A percentile compares a stretch with the other conserved stretches of the same genome.
Conservation (phyloP, 2,888 invertebrate species). For the Eurytoma adleriae region DNA sequence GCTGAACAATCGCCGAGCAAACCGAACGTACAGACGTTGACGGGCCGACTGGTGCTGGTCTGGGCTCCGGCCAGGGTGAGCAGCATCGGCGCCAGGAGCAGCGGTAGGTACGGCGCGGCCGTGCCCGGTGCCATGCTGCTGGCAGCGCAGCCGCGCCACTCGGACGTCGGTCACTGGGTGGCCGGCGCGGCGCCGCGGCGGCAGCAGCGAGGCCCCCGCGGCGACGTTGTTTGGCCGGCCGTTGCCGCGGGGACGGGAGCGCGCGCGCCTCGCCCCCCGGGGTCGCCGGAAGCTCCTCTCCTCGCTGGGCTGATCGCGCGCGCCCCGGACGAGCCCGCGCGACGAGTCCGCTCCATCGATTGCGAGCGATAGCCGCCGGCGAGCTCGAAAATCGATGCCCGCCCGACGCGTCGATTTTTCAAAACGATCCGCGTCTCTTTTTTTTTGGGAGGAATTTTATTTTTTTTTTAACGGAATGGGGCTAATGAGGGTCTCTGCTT, state of each 20-base stretch:
- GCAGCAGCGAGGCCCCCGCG: neutral
- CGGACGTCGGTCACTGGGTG: no score
- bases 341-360: neutral
- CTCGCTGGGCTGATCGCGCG: no score
- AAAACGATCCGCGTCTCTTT: no score
- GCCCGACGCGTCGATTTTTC: neutral
- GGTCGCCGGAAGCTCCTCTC: neutral
- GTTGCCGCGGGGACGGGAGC: slow-evolving; percentile 74
- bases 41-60: slow-evolving; percentile 18
- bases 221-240: slow-evolving; percentile 69
- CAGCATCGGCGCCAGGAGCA: neutral
- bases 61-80: neutral
- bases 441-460: no score
- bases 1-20: neutral
- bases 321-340: neutral
- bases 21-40: slow-evolving; percentile 50
- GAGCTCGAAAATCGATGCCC: neutral
- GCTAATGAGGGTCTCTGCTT: no score
- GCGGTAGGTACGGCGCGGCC: neutral
- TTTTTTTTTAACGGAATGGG: no score
- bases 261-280: slow-evolving; percentile 46
- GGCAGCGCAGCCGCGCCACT: no score
- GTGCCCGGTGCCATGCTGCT: neutral
- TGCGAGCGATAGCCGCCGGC: neutral
- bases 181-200: no score